Conservation (phyloP, 2,888 invertebrate genomes). For the Exocentrus adspersus region DNA sequence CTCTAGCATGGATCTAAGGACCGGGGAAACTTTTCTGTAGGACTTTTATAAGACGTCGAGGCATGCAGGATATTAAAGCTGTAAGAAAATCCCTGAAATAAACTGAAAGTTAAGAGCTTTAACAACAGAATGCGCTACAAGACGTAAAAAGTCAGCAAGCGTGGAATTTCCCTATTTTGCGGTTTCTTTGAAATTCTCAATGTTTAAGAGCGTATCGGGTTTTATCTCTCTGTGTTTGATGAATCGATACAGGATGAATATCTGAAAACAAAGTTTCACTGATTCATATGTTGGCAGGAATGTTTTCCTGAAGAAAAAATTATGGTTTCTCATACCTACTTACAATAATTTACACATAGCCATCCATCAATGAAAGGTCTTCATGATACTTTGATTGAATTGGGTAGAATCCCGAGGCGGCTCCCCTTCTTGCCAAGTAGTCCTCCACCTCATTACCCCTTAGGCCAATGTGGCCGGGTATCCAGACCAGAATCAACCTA, state of each 20-base stretch:
- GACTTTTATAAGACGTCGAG: slow-evolving; percentile 52
- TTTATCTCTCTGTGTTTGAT: slow-evolving; percentile 52
- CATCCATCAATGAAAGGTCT: too few species aligned
- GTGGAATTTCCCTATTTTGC: slow-evolving; percentile 54
- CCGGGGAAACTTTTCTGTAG: slow-evolving; percentile 52
- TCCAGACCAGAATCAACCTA: too few species aligned
- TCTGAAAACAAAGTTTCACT: slow-evolving; percentile 18
- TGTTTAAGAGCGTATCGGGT: slow-evolving; percentile 53
- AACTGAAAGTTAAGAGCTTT: slow-evolving; percentile 48
- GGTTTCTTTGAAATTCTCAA: slow-evolving; percentile 62
- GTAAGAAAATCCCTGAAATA: slow-evolving; percentile 44
- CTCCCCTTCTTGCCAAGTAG: too few species aligned
- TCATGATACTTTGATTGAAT: too few species aligned
- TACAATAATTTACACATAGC: too few species aligned
- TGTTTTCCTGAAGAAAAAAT: too few species aligned
- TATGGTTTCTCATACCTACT: too few species aligned
- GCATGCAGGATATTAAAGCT: slow-evolving; percentile 28
- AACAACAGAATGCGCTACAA: slow-evolving; percentile 55
- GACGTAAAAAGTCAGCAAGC: slow-evolving; percentile 34
- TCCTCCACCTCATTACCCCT: too few species aligned
- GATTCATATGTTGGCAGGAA: too few species aligned
- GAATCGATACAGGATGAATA: slow-evolving; percentile 32
- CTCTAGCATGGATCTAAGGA: slow-evolving; percentile 44
- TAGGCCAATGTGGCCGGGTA: too few species aligned
- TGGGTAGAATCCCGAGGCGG: too few species aligned